Evolutionary conservation across 2,888 invertebrate species (phyloP).

Genomic region (Andrena bicolor): DNA sequence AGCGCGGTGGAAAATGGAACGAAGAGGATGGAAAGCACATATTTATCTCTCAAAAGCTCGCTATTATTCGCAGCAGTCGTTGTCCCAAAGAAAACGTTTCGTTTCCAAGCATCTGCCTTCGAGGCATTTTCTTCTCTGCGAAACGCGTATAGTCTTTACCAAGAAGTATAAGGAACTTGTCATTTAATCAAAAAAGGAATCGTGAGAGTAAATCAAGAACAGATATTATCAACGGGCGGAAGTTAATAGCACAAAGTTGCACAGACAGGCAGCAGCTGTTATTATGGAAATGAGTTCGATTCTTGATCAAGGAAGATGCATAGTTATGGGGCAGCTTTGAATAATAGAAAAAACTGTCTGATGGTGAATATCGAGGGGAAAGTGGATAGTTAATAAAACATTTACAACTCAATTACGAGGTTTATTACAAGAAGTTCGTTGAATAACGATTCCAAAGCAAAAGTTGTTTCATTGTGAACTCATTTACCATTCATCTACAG

Average conservation of each 20-base stretch:
- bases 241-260: slow-evolving; percentile 21
- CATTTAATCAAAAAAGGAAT: slow-evolving; percentile 26
- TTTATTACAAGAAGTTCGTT: background rate
- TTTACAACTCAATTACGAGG: slow-evolving; percentile 3
- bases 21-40: background rate
- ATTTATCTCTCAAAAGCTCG: background rate
- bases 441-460: background rate
- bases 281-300: slow-evolving; percentile 32
- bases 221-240: slow-evolving; percentile 11
- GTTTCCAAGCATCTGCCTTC: background rate
- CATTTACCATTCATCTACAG: background rate
- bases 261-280: background rate
- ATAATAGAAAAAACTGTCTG: background rate
- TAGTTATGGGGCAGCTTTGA: background rate
- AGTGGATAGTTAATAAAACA: slow-evolving; percentile 4
- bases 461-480: background rate
- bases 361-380: background rate
- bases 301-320: slow-evolving; percentile 16
- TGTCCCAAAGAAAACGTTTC: background rate
- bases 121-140: background rate
- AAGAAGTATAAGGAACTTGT: background rate
- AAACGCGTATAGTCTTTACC: background rate
- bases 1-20: background rate
- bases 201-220: slow-evolving; percentile 14
- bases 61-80: background rate